Conservation (phyloP, 2,797 vertebrate species). For the Trachops cirrhosus region DNA sequence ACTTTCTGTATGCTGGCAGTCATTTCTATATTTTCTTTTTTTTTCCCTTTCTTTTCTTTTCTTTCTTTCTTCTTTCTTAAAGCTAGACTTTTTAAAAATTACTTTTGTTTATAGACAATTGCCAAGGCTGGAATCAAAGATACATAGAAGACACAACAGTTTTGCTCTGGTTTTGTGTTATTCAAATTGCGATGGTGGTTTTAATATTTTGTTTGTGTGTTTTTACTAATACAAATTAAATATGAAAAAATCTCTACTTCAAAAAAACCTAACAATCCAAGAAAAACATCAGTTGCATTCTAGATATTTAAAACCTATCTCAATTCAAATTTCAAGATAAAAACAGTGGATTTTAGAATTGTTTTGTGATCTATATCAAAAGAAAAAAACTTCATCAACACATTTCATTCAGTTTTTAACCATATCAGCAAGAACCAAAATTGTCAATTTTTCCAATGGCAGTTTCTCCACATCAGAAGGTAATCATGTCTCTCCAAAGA, state of each 20-base stretch:
- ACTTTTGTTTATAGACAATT: not conserved
- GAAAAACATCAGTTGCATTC: conserved; percentile 83
- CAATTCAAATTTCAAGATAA: conserved; percentile 84
- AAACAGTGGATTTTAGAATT: conserved; percentile 81
- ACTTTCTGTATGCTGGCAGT: not conserved
- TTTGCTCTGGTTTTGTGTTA: not conserved
- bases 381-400: conserved; percentile 75
- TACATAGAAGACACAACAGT: not conserved
- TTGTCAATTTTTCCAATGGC: conserved; percentile 80
- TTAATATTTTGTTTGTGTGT: not conserved
- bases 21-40: no score
- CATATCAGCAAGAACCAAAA: conserved; percentile 78
- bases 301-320: conserved; percentile 85
- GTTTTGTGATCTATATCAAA: conserved; percentile 83
- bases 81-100: not conserved
- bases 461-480: conserved; percentile 76
- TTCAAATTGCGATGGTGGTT: not conserved
- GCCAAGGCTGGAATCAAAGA: not conserved
- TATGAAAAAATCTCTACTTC: not conserved
- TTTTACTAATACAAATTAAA: not conserved
- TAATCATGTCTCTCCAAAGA: conserved; percentile 59
- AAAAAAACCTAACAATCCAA: conserved; percentile 75
- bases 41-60: no score
- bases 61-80: no score
- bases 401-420: conserved; percentile 83